Conservation (phyloP, 2,888 invertebrate species). For the Unio delphinus region DNA sequence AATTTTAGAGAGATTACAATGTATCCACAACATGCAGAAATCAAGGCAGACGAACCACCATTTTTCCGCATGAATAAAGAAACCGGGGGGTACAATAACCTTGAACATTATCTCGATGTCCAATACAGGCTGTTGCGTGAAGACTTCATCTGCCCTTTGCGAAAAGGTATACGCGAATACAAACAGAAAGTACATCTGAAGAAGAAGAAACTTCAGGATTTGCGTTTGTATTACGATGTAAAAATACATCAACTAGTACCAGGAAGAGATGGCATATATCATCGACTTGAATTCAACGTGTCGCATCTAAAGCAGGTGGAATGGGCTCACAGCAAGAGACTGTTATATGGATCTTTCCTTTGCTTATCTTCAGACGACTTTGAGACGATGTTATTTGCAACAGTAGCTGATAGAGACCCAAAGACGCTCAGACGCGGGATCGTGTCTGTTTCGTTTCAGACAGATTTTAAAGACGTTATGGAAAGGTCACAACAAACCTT, state of each 20-base stretch:
- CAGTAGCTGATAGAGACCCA: conserved; percentile 69
- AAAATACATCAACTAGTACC: neutral
- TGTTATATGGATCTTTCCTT: conserved; percentile 82
- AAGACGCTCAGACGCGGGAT: conserved; percentile 47
- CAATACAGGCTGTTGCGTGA: neutral
- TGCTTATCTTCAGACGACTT: conserved; percentile 82
- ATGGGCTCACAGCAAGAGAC: conserved; percentile 76
- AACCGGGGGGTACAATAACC: conserved; percentile 77
- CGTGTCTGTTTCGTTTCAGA: conserved; percentile 48
- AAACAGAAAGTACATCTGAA: neutral
- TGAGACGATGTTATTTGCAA: conserved; percentile 79
- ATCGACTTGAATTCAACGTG: neutral
- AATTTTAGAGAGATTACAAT: too few relatives aligned
- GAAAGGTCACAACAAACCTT: conserved; percentile 24
- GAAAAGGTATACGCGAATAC: neutral
- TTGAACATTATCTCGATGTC: conserved; percentile 67
- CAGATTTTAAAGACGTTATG: conserved; percentile 15
- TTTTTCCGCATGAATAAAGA: conserved; percentile 75
- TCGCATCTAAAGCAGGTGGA: conserved; percentile 23
- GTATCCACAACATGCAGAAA: conserved; percentile 43
- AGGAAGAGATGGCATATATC: neutral
- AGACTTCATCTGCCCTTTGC: neutral
- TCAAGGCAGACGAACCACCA: conserved; percentile 41
- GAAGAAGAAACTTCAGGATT: conserved; percentile 7
- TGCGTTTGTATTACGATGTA: conserved; percentile 14